Base-by-base conservation (phyloP, 2,888 invertebrate species). In the Bursaphelenchus okinawaensis region DNA sequence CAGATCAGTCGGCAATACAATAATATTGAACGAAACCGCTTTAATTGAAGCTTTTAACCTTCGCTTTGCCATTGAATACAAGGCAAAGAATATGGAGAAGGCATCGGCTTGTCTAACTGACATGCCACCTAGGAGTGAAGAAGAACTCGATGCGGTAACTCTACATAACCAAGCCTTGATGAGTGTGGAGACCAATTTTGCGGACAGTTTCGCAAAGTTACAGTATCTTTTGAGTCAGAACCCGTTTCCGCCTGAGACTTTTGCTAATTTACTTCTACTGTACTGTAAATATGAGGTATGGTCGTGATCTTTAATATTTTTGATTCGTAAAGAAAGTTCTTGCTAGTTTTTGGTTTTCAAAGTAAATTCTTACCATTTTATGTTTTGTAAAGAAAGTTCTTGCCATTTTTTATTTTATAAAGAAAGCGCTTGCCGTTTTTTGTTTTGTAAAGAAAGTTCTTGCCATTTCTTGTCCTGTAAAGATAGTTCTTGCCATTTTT, bases 1-100 rank as follows among this genome's bases (percentile, higher is more conserved):
- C 0, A 88, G 94, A 69, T 94, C 94, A 81, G 95, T 98, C 31
- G 96, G 96, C 0, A 95, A 95, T 84, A 92, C 93, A 0, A 85
- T 92, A 65, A 90, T 90, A 0, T 87, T 98, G 66, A 94, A 96
- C 80, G 90, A 95, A 83, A 95, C 96, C 4, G 93, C 94, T 22
- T 87, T 98, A 3, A 92, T 98, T 12, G 98, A 98, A 85, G 95
- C 96, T 0, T 93, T 96, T 82, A 98, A 98, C 85, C 87, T 98
- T 23, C 96, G 96, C 86, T 94, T 96, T 9, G 96, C 96, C 4
- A 93, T 98, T 76, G 95, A 96, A 84, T 98, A 92, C 84, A 92
- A 93, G 83, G 87, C 91, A 59, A 90, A 90, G 83, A 91, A 92
- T 83, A 80, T 71, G 57, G 74, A 72, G 9, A 71, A 74, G 9